Evolutionary conservation across 2,888 invertebrate genomes (phyloP), one percentile per base, ranked within the genome.

Genomic region (Hypselothyrea guttata): DNA sequence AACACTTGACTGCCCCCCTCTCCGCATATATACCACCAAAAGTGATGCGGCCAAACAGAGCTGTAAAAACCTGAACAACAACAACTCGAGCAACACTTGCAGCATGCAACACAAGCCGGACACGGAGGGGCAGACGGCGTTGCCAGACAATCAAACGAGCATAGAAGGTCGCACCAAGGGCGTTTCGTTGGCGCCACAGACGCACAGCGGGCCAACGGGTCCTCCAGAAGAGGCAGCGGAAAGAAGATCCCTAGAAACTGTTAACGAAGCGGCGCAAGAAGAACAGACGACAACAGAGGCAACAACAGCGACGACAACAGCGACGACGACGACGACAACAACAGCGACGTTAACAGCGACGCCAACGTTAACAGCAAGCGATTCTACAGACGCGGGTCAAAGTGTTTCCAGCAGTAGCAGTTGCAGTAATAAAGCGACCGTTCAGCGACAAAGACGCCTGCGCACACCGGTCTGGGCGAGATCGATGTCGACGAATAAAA

Each of bases 391-490:
- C 16, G 71, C 60, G 45, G 72, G 60, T 66, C 75, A 67, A 69
- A 75, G 71, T 84, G 74, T 72, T 71, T 73, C 61, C 82, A 86
- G 79, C 84, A 86, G 88, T 87, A 89, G 87, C 86, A 88, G 88
- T 86, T 86, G 86, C 87, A 88, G 89, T 88, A 89, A 88, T 84
- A 89, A 89, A 89, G 90, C 91, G 89, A 92, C 93, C 77, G 91
- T 92, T 73, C 94, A 93, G 92, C 93, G 92, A 91, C 93, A 89
- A 82, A 88, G 95, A 90, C 93, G 94, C 87, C 93, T 95, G 90
- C 93, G 94, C 91, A 94, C 94, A 88, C 95, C 95, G 88, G 93
- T 94, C 91, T 95, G 95, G 95, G 94, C 95, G 91, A 93, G 94
- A 92, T 94, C 93, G 91, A 92, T 92, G 90, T 91, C 92, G 90